Evolutionary conservation across 2,113 vertebrate genomes (phyloP).

Genomic region (Eudorcas thomsonii): DNA sequence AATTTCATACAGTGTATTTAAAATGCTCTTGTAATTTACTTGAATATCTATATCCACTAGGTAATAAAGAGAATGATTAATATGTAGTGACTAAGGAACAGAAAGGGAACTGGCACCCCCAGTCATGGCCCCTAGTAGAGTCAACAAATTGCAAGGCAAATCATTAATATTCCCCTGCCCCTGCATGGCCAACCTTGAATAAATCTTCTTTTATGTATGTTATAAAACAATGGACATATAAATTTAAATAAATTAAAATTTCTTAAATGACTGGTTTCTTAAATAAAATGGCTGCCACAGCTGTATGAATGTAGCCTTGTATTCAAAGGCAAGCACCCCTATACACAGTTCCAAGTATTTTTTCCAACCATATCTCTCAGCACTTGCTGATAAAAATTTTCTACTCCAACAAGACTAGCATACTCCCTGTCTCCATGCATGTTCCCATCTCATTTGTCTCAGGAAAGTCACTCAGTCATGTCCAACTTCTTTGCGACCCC

Average conservation of each 20-base stretch:
- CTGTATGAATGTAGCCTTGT: neutral
- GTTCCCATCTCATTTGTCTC: neutral
- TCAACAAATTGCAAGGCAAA: neutral
- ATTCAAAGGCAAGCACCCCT: neutral
- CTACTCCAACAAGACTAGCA: neutral
- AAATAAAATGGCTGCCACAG: neutral
- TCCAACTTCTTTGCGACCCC: neutral
- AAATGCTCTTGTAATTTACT: slow-evolving; percentile 53
- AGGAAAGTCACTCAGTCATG: neutral
- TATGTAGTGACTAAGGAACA: neutral
- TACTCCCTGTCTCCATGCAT: neutral
- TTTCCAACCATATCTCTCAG: neutral
- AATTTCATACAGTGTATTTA: slow-evolving; percentile 51
- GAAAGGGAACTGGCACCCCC: neutral
- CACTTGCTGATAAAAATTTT: neutral
- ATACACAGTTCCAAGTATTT: neutral
- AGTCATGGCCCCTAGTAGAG: neutral
- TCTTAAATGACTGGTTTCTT: neutral
- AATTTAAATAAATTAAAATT: neutral
- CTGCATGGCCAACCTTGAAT: neutral
- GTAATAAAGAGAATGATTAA: slow-evolving; percentile 39
- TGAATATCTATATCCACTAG: slow-evolving; percentile 35
- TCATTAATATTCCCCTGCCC: neutral
- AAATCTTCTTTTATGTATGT: neutral
- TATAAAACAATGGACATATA: neutral